These are phyloP conservation scores for Dendrolimus houi DNA, from an alignment of 2,888 invertebrate species.

Conservation along the genomic window DNA sequence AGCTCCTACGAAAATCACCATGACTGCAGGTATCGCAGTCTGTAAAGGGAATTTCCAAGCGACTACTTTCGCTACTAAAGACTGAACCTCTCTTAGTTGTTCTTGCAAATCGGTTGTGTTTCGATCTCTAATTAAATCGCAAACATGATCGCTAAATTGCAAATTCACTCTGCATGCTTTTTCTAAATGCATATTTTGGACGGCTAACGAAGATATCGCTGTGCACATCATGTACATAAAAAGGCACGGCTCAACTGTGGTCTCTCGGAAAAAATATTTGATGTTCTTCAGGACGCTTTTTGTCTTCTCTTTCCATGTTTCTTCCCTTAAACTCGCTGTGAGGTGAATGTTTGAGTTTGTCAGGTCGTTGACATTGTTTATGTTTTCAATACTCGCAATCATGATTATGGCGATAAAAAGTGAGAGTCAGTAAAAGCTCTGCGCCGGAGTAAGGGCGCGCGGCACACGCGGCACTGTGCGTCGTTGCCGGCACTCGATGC, in stretches of 20 bases:
- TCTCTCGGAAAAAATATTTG: conserved; percentile 46
- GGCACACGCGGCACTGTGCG: conserved; percentile 39
- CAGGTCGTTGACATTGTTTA: conserved; percentile 39
- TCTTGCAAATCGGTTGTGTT: conserved; percentile 59
- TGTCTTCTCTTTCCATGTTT: conserved; percentile 47
- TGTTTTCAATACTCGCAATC: conserved; percentile 45
- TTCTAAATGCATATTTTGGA: conserved; percentile 76
- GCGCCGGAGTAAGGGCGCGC: conserved; percentile 30
- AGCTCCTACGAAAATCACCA: conserved; percentile 77
- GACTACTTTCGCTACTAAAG: conserved; percentile 67
- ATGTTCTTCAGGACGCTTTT: conserved; percentile 51
- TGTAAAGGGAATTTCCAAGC: conserved; percentile 78
- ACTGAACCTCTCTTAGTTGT: conserved; percentile 59
- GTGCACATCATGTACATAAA: conserved; percentile 80
- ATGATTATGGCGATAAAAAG: conserved; percentile 39
- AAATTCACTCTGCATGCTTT: conserved; percentile 76
- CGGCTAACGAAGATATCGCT: conserved; percentile 78
- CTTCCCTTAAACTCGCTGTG: conserved; percentile 33
- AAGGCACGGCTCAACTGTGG: conserved; percentile 81
- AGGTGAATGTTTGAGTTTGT: conserved; percentile 54
- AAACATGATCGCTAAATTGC: conserved; percentile 66
- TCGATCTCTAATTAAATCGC: conserved; percentile 61
- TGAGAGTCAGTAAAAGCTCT: conserved; percentile 54
- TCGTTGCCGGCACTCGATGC: conserved; percentile 35
- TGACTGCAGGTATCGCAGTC: conserved; percentile 74